Percentiles rank a stretch among this genome's conserved stretches.
These are phyloP conservation scores for Cremastobaeus sp. DNA, from an alignment of 2,888 invertebrate species.

Conservation along the genomic window DNA sequence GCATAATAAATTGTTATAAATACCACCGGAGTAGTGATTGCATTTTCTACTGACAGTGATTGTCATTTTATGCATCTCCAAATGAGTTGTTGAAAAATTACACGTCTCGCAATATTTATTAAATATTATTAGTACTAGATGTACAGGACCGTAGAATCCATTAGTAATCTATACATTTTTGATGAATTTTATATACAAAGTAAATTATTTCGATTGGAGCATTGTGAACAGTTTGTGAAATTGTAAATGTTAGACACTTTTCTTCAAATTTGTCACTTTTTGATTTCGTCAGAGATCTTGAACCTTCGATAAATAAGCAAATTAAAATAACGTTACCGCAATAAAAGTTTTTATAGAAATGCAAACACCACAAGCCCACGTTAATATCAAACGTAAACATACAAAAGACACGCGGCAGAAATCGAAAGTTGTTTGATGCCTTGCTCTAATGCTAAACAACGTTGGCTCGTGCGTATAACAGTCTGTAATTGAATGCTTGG, in stretches of 20 bases:
- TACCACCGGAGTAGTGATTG: conserved; percentile 9
- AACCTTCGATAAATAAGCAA: too few relatives aligned
- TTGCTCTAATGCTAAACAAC: conserved; percentile 22
- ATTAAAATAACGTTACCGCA: background rate
- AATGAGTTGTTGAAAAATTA: background rate
- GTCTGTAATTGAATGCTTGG: conserved; percentile 18
- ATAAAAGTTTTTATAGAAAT: too few relatives aligned
- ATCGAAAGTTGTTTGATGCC: conserved; percentile 38
- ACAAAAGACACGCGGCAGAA: conserved; percentile 18
- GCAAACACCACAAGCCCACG: conserved; percentile 11
- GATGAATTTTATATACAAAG: too few relatives aligned
- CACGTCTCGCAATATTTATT: background rate
- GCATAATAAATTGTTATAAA: conserved; percentile 22
- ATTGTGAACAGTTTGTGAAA: too few relatives aligned
- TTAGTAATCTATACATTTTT: too few relatives aligned
- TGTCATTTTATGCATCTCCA: background rate
- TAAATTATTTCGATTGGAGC: too few relatives aligned
- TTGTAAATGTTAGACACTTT: too few relatives aligned
- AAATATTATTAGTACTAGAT: too few relatives aligned
- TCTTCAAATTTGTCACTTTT: too few relatives aligned
- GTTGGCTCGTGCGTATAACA: conserved; percentile 7
- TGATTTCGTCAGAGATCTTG: too few relatives aligned
- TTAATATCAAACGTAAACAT: conserved; percentile 13
- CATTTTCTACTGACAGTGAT: background rate
- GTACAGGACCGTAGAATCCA: too few relatives aligned